These are phyloP conservation scores for Sternarchorhynchus goeldii DNA, from an alignment of 2,797 vertebrate genomes.

Conservation along the genomic window DNA sequence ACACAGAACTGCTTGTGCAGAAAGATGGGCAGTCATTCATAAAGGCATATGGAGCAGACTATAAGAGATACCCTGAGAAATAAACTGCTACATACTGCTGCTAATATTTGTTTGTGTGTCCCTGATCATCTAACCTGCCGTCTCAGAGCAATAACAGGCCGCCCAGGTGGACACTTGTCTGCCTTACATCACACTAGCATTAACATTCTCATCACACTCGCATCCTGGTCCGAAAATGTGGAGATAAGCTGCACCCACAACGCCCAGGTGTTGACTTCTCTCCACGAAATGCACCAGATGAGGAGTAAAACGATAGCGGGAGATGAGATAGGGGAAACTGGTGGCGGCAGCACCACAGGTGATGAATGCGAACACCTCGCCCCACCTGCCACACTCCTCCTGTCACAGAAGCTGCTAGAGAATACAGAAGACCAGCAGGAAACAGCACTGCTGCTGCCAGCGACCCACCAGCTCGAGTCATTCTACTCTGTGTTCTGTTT, in stretches of 20 bases:
- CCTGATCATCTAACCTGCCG: conserved; percentile 14
- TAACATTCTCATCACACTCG: conserved; percentile 50
- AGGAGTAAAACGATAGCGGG: conserved; percentile 21
- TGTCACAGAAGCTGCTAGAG: conserved; percentile 21
- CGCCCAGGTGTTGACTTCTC: conserved; percentile 60
- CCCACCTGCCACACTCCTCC: conserved; percentile 19
- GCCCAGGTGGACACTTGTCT: conserved; percentile 26
- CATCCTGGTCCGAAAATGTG: conserved; percentile 45
- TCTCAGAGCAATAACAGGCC: conserved; percentile 27
- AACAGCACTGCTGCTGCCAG: conserved; percentile 12
- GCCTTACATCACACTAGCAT: conserved; percentile 53
- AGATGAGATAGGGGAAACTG: conserved; percentile 29
- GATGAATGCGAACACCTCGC: conserved; percentile 48
- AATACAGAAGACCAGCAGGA: not conserved
- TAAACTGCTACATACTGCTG: not conserved
- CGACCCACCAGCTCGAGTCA: not conserved
- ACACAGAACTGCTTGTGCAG: not conserved
- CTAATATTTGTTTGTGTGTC: conserved; percentile 17
- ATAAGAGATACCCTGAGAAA: not conserved
- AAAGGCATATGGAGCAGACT: not conserved
- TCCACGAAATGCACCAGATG: not conserved
- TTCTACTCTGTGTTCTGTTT: conserved; percentile 18
- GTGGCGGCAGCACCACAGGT: not conserved
- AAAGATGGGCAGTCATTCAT: not conserved
- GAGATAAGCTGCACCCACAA: conserved; percentile 61